phyloP scores from a whole-genome alignment of 2,113 vertebrate genomes.

The Catagonus wagneri region DNA sequence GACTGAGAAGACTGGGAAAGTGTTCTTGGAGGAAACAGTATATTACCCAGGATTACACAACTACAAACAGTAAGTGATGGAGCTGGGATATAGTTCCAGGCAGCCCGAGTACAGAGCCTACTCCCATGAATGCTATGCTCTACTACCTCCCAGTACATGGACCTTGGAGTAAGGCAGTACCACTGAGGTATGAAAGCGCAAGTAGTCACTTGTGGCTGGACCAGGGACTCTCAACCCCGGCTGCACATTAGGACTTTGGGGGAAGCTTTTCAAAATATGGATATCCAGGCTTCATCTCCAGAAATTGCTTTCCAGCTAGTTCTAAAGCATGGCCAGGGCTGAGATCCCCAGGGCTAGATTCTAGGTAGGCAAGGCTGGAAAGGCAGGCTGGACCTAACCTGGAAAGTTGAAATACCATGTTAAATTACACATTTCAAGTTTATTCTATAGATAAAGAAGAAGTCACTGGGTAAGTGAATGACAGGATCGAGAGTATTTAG shows the following conservation, averaged over 20 bases:
- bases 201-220: not conserved
- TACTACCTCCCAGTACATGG: not conserved
- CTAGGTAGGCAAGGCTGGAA: not conserved
- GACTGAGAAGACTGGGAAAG: slow-evolving; percentile 1
- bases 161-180: not conserved
- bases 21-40: slow-evolving; percentile 8
- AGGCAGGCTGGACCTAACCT: not conserved
- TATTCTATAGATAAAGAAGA: not conserved
- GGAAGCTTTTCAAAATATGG: not conserved
- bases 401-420: not conserved
- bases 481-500: not conserved
- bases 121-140: not conserved
- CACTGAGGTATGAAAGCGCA: not conserved
- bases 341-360: not conserved
- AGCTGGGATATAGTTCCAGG: not conserved
- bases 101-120: not conserved
- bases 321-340: not conserved
- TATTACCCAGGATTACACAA: slow-evolving; percentile 23
- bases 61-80: not conserved
- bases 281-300: not conserved
- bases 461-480: not conserved
- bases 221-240: not conserved
- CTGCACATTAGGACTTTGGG: not conserved
- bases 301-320: slow-evolving; percentile 25
- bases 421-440: not conserved